Evolutionary conservation across 1,140 invertebrate species (phyloP).

Genomic region (Homalodisca vitripennis): DNA sequence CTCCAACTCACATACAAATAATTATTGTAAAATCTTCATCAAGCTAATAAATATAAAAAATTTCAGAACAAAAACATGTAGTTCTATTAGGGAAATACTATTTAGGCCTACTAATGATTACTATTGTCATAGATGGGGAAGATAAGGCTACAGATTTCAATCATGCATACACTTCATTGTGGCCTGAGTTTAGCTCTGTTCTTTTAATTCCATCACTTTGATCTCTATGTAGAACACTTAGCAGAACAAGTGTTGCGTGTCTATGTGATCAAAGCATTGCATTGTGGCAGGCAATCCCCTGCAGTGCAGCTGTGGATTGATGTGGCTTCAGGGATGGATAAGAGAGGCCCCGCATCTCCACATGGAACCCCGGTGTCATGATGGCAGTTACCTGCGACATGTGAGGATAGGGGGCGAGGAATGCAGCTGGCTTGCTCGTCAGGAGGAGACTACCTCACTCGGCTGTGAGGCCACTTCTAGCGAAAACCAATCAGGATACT

Average conservation of each 20-base stretch:
- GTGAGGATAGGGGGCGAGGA: not conserved
- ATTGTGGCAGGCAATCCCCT: slow-evolving; percentile 69
- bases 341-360: slow-evolving; percentile 56
- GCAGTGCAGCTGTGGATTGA: slow-evolving; percentile 72
- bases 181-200: too few species aligned
- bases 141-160: too few species aligned
- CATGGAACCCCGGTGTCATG: slow-evolving; percentile 70
- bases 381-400: slow-evolving; percentile 58
- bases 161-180: too few species aligned
- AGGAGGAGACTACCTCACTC: not conserved
- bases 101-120: too few species aligned
- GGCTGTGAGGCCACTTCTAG: slow-evolving; percentile 44
- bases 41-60: too few species aligned
- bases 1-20: too few species aligned
- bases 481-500: too few species aligned
- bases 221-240: slow-evolving; percentile 6
- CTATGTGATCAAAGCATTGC: slow-evolving; percentile 27
- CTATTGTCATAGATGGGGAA: too few species aligned
- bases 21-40: too few species aligned
- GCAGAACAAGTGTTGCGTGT: slow-evolving; percentile 20
- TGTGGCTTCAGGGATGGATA: slow-evolving; percentile 81
- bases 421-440: not conserved
- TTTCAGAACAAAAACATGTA: too few species aligned
- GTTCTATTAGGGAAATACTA: too few species aligned
- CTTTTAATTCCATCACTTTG: slow-evolving; percentile 18